Base-by-base conservation (phyloP, 2,113 vertebrate genomes). In the Bos taurus region DNA sequence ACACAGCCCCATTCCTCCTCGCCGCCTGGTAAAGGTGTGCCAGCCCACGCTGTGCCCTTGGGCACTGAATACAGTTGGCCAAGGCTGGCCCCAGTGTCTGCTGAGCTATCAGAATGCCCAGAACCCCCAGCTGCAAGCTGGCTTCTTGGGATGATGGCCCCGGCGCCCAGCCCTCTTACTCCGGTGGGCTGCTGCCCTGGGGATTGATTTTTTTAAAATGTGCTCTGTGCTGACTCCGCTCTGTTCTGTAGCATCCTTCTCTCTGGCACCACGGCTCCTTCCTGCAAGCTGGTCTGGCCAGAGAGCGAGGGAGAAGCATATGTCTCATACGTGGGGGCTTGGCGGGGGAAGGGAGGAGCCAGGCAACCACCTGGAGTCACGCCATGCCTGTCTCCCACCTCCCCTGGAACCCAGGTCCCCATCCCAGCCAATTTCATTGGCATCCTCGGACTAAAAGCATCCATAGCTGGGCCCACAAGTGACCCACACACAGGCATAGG, bases 231-330 rank as follows among this genome's bases (percentile, higher is more conserved):
- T 90, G 91, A 97, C 95, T 90, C 62, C 28, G 1, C 50, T 60
- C 94, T 54, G 59, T 16, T 33, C 88, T 30, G 12, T 48, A 17
- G 50, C 0, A 1, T 25, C 48, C 19, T 7, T 48, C n/a, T 60
- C 46, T 33, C 82, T 56, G 96, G 87, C 52, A 81, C 60, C 36
- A 2, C 2, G 7, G 57, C 60, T 67, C 67, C 74, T 40, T 91
- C 95, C 93, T 57, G 85, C 89, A 33, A 91, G 64, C 85, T 36
- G 48, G 16, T 56, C 89, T n/a, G 54, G 84, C 93, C 94, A 91
- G 89, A 87, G 40, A 26, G 60, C 89, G n/a, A 48, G 62, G 86
- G 90, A 96, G 88, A 54, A 88, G 36, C 97, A 84, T 95, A 95
- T 89, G 97, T 11, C 43, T 43, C 21, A 0, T 30, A 62, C 36